Base-by-base conservation (phyloP, 2,113 vertebrate genomes). In the Lophochroa leadbeateri region DNA sequence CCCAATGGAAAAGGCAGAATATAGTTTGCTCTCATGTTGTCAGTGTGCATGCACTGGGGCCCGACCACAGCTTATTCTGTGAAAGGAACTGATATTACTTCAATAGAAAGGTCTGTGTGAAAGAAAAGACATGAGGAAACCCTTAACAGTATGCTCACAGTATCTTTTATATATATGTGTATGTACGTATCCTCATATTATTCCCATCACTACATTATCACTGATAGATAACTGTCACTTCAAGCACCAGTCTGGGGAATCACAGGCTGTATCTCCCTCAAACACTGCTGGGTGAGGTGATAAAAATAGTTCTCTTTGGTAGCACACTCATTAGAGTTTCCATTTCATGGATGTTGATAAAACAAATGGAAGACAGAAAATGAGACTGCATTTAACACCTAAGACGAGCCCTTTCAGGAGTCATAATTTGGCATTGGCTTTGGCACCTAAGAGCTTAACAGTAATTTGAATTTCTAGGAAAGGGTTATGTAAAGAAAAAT, bases 271-370 rank as follows among this genome's bases (percentile, higher is more conserved):
- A 64, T 78, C 87, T 81, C 35, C 33, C 41, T 77, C 50, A 67
- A 71, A 80, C 27, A 41, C 23, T 74, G 50, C 50, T 75, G 60
- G 25, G 67, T 80, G 43, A 70, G 31, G 43, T 11, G 16, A 80
- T 91, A 90, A 88, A 93, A 92, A n/a, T 44, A 74, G 13, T 81
- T 89, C 44, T 53, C 47, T 83, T 77, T 19, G 4, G 88, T 86
- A 90, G 60, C 55, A 55, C 52, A 21, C 9, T 85, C 35, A 50
- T 82, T 58, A 43, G 33, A 78, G 43, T 79, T 92, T 86, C 69
- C 44, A 35, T 78, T 78, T 86, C 35, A 14, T 68, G 57, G 21
- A 8, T 71, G 44, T 58, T 75, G 44, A 3, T 53, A 52, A 44
- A 90, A 67, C 50, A 60, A 90, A 47, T 0, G 3, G 49, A 65